phyloP scores from a whole-genome alignment of 2,888 invertebrate genomes.

The Tricholauxania praeusta region DNA sequence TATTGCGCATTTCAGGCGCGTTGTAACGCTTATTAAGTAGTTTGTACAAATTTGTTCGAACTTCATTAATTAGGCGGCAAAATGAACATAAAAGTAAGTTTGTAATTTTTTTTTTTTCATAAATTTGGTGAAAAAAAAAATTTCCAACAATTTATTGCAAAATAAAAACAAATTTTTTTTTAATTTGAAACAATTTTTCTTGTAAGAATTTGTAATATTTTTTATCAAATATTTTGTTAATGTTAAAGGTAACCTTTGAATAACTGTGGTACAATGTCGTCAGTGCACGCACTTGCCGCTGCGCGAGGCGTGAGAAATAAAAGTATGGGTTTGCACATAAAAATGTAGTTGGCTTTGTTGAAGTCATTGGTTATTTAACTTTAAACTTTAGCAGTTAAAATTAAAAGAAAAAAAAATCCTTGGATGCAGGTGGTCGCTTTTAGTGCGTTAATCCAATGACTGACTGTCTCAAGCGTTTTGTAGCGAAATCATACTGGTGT shows the following conservation, averaged over 20 bases:
- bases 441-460: too few species aligned
- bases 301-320: conserved; percentile 11
- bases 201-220: conserved; percentile 1
- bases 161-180: neutral
- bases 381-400: too few species aligned
- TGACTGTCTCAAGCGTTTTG: too few species aligned
- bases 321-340: too few species aligned
- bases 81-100: neutral
- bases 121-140: neutral
- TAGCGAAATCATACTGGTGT: too few species aligned
- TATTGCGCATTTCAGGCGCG: too few species aligned
- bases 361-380: too few species aligned
- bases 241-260: neutral
- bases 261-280: neutral
- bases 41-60: conserved; percentile 24
- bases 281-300: neutral
- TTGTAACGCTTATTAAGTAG: conserved; percentile 27
- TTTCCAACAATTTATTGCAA: neutral
- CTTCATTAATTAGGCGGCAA: conserved; percentile 5
- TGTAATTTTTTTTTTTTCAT: neutral
- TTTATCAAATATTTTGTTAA: neutral
- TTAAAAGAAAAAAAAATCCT: too few species aligned
- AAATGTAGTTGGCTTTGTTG: too few species aligned
- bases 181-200: too few species aligned
- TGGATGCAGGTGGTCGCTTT: too few species aligned